A percentile compares a stretch with the other conserved stretches of the same genome.
Evolutionary conservation across 2,888 invertebrate species (phyloP).

Genomic region (Lissonota sp.): DNA sequence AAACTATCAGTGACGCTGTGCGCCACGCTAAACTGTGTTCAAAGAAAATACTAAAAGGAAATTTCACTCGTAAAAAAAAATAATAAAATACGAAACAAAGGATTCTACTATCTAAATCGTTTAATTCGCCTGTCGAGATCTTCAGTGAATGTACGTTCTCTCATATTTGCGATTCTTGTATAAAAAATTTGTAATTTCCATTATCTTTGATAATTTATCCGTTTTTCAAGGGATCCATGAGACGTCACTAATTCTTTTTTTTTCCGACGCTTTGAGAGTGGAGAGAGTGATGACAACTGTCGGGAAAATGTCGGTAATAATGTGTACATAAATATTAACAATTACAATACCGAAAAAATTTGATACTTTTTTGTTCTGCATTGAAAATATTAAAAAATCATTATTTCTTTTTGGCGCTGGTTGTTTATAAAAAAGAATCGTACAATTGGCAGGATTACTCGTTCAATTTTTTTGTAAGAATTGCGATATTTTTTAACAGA

Average conservation of each 20-base stretch:
- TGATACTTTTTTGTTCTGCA: background rate
- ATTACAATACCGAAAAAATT: background rate
- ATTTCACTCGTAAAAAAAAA: conserved; percentile 74
- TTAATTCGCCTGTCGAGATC: conserved; percentile 76
- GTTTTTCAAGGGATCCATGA: too few relatives aligned
- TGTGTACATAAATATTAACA: conserved; percentile 2
- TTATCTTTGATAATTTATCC: too few relatives aligned
- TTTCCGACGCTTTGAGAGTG: conserved; percentile 4
- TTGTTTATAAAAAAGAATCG: too few relatives aligned
- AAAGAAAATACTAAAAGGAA: conserved; percentile 73
- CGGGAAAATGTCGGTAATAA: conserved; percentile 25
- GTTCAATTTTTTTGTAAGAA: conserved; percentile 66
- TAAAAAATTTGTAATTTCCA: too few relatives aligned
- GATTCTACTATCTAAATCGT: conserved; percentile 72
- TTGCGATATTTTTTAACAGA: conserved; percentile 83
- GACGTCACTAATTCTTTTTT: conserved; percentile 1
- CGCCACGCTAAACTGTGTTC: conserved; percentile 83
- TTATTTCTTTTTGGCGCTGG: too few relatives aligned
- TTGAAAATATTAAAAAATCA: conserved; percentile 3
- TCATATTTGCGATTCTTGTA: conserved; percentile 1
- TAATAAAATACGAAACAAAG: conserved; percentile 65
- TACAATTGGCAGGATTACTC: conserved; percentile 66
- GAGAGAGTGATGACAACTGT: conserved; percentile 16
- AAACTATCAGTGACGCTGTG: conserved; percentile 79
- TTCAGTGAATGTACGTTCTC: conserved; percentile 73